These are phyloP conservation scores for Tylochromis polylepis DNA, from an alignment of 2,113 vertebrate genomes.

Conservation along the genomic window DNA sequence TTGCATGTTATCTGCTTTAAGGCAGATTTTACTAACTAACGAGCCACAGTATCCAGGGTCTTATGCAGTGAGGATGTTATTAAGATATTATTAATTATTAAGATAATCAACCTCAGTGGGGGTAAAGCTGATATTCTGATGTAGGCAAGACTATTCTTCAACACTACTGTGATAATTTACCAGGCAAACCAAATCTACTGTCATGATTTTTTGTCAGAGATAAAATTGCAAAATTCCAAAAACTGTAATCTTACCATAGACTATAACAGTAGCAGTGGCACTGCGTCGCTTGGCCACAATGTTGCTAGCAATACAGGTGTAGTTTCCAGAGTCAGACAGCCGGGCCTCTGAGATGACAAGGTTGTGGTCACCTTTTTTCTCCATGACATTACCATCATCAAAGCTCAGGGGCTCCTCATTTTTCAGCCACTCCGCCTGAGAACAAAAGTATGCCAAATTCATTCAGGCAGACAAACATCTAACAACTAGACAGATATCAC, in stretches of 20 bases:
- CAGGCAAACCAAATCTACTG: neutral
- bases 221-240: neutral
- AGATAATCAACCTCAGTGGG: neutral
- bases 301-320: slow-evolving; percentile 89
- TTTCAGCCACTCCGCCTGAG: slow-evolving; percentile 69
- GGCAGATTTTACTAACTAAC: neutral
- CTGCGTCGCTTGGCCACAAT: slow-evolving; percentile 89
- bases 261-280: slow-evolving; percentile 80
- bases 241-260: slow-evolving; percentile 78
- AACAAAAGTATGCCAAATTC: neutral
- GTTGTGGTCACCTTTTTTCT: slow-evolving; percentile 83
- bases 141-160: neutral
- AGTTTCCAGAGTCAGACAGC: slow-evolving; percentile 88
- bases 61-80: neutral
- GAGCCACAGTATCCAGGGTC: neutral
- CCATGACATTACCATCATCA: slow-evolving; percentile 77
- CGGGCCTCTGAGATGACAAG: slow-evolving; percentile 85
- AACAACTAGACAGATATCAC: neutral
- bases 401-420: slow-evolving; percentile 74
- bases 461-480: neutral
- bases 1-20: neutral
- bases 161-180: neutral
- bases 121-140: neutral
- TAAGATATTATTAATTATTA: no score
- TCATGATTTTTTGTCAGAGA: neutral